Evolutionary conservation across 2,113 vertebrate species (phyloP), one percentile per base, ranked within the genome.

Genomic region (Hippocampus barbouri): DNA sequence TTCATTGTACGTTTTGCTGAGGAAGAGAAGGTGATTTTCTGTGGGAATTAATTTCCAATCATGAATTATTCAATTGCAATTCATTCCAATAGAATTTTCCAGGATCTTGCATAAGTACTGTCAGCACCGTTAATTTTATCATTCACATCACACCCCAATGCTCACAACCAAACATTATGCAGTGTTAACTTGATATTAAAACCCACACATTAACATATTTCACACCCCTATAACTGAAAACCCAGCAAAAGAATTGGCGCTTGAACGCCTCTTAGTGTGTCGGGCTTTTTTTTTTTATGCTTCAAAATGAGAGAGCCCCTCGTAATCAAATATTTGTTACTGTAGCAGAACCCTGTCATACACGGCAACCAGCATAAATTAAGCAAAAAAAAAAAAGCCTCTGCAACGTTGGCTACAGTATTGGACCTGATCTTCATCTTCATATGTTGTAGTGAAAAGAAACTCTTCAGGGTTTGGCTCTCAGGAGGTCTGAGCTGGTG

Each of bases 361-460:
- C 53, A 69, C 25, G 25, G 25, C 25, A 60, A 60, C 25, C 25
- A 18, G 25, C 27, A 30, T 30, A 21, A 60, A 30, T 30, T 30
- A 16, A 60, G 15, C 25, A 30, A 8, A 30, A 2, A 18, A 8
- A 60, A 30, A 60, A 60, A 16, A 60, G 4, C 1, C 3, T 23
- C 47, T 49, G 47, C 47, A 57, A 57, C 12, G 14, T 57, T 0
- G 1, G 8, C 7, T 54, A 25, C 54, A 57, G 11, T 59, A 76
- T 88, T 88, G 83, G 85, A 82, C 84, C 23, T 72, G 59, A 78
- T 76, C 79, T 78, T 85, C 67, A 73, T 76, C 78, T 78, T 86
- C 65, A 73, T 62, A 72, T 70, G 59, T 38, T 79, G 74, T 45
- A 54, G 75, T 72, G 68, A 73, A 73, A 74, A 72, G 43, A 73